A percentile compares a stretch with the other conserved stretches of the same genome.
Conservation (phyloP, 2,797 vertebrate species). For the Clarias pachynema region DNA sequence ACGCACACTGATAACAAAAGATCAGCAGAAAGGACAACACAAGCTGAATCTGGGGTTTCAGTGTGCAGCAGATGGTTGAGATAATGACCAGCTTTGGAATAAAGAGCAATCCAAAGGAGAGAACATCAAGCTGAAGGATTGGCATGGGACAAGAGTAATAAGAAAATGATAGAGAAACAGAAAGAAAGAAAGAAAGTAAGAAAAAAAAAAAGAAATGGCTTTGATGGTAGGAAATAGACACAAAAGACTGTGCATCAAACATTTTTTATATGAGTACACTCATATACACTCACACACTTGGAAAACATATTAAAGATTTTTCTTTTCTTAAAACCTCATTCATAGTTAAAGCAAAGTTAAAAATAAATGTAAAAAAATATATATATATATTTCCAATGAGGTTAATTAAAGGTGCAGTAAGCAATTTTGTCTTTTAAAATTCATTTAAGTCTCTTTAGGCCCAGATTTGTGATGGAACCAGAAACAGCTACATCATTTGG, state of each 20-base stretch:
- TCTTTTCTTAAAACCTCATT: background rate
- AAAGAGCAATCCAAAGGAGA: conserved; percentile 45
- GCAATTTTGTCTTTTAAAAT: background rate
- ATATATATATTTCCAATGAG: background rate
- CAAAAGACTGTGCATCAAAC: background rate
- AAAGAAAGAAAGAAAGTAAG: background rate
- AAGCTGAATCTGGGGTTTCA: conserved; percentile 53
- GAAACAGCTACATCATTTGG: background rate
- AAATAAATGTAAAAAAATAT: background rate
- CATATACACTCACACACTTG: background rate
- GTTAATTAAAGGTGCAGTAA: background rate
- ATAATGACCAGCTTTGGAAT: conserved; percentile 60
- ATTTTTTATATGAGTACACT: background rate
- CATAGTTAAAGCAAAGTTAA: too few species aligned
- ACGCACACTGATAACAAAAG: conserved; percentile 52
- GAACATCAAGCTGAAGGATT: conserved; percentile 37
- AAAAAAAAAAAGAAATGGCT: background rate
- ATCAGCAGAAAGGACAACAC: conserved; percentile 57
- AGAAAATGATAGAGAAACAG: background rate
- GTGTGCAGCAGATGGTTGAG: conserved; percentile 58
- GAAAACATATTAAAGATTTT: background rate
- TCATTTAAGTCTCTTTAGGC: background rate
- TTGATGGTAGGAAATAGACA: background rate
- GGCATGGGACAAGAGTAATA: conserved; percentile 33
- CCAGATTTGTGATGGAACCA: background rate